Conservation (phyloP, 2,888 invertebrate species). For the Ennomos quercinarius region DNA sequence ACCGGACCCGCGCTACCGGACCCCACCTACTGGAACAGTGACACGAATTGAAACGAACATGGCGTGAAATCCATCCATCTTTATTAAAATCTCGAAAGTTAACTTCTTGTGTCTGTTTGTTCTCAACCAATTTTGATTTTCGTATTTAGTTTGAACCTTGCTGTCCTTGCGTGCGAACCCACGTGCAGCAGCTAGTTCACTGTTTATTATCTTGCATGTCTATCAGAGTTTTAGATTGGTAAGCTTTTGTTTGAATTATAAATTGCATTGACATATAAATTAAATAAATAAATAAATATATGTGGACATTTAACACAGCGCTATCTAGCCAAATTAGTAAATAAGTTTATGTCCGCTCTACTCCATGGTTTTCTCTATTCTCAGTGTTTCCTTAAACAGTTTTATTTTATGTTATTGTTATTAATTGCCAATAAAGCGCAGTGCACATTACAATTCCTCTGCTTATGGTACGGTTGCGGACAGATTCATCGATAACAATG, state of each 20-base stretch:
- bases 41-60: background rate
- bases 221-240: too few species aligned
- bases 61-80: too few species aligned
- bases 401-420: constrained; percentile 33
- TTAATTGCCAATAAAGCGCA: constrained; percentile 36
- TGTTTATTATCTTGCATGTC: background rate
- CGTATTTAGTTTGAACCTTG: too few species aligned
- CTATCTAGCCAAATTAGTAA: too few species aligned
- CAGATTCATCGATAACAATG: constrained; percentile 18
- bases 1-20: background rate
- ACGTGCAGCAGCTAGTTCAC: constrained; percentile 1
- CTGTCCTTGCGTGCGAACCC: too few species aligned
- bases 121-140: too few species aligned
- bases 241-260: too few species aligned
- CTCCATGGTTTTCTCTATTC: constrained; percentile 15
- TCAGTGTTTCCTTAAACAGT: constrained; percentile 19
- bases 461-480: constrained; percentile 3
- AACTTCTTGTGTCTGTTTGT: too few species aligned
- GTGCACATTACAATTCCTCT: constrained; percentile 21
- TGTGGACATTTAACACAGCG: too few species aligned
- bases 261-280: too few species aligned
- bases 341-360: background rate
- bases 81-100: too few species aligned
- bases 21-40: constrained; percentile 10
- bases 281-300: too few species aligned